These are phyloP conservation scores for Rynchops niger DNA, from an alignment of 2,113 vertebrate species.

Conservation along the genomic window DNA sequence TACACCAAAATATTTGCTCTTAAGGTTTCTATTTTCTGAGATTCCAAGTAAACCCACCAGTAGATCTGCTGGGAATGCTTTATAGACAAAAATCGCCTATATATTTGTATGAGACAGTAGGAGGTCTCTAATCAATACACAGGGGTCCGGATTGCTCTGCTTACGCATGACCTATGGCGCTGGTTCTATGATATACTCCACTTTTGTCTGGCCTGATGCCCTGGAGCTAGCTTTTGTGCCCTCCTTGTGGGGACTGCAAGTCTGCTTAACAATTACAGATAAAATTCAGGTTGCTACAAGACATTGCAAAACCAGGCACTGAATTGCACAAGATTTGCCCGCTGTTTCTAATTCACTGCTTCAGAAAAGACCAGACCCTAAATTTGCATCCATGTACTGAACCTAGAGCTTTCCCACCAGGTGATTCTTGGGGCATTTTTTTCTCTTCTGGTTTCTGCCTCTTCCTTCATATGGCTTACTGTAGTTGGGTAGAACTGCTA, in stretches of 20 bases:
- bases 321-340: conserved; percentile 1
- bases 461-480: background rate
- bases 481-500: background rate
- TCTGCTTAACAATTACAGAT: background rate
- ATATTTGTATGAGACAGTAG: background rate
- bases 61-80: background rate
- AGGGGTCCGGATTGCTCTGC: background rate
- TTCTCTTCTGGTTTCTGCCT: background rate
- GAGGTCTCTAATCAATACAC: background rate
- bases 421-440: background rate
- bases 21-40: background rate
- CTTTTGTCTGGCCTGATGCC: background rate
- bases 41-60: background rate
- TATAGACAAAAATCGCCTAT: background rate
- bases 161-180: background rate
- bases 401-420: background rate
- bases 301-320: conserved; percentile 7
- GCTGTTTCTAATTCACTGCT: background rate
- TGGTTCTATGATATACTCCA: background rate
- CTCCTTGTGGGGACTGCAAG: background rate
- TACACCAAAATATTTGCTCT: conserved; percentile 17
- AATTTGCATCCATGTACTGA: background rate
- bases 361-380: background rate
- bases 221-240: conserved; percentile 1
- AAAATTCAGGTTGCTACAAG: conserved; percentile 8